A percentile compares a stretch with the other conserved stretches of the same genome.
Evolutionary conservation across 2,797 vertebrate species (phyloP).

Genomic region (Hemibagrus guttatus): DNA sequence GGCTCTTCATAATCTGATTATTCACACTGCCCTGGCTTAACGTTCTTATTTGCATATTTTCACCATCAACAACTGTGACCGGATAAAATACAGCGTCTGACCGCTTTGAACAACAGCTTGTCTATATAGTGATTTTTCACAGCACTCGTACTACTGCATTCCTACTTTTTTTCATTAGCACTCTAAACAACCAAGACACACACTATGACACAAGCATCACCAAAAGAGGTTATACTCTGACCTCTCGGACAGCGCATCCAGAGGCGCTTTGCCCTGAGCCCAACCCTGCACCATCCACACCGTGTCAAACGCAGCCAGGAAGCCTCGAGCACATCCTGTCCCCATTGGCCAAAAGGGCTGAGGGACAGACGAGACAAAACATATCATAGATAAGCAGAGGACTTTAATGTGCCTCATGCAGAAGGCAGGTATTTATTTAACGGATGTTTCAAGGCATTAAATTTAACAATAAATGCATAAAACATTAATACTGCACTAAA

Average conservation of each 20-base stretch:
- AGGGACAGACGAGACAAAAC: slow-evolving; percentile 1
- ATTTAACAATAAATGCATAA: neutral
- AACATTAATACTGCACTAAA: neutral
- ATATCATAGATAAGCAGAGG: neutral
- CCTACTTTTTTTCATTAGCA: too few relatives aligned
- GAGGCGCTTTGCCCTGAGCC: slow-evolving; percentile 80
- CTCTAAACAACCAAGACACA: neutral
- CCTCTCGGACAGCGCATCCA: slow-evolving; percentile 93
- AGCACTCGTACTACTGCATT: neutral
- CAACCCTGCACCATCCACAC: slow-evolving; percentile 95
- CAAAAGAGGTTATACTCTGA: slow-evolving; percentile 52
- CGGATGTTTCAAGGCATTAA: neutral
- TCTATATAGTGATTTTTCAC: neutral
- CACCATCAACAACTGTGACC: too few relatives aligned
- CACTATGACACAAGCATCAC: neutral
- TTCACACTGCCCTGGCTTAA: too few relatives aligned
- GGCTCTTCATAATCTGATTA: too few relatives aligned
- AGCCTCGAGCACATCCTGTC: slow-evolving; percentile 94
- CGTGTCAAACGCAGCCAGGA: slow-evolving; percentile 92
- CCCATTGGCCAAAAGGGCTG: slow-evolving; percentile 99
- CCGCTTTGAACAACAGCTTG: too few relatives aligned
- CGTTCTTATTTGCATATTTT: too few relatives aligned
- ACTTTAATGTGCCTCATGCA: neutral
- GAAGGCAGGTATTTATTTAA: neutral
- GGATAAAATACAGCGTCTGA: too few relatives aligned